Conservation (phyloP, 2,113 vertebrate genomes). For the Sus scrofa region DNA sequence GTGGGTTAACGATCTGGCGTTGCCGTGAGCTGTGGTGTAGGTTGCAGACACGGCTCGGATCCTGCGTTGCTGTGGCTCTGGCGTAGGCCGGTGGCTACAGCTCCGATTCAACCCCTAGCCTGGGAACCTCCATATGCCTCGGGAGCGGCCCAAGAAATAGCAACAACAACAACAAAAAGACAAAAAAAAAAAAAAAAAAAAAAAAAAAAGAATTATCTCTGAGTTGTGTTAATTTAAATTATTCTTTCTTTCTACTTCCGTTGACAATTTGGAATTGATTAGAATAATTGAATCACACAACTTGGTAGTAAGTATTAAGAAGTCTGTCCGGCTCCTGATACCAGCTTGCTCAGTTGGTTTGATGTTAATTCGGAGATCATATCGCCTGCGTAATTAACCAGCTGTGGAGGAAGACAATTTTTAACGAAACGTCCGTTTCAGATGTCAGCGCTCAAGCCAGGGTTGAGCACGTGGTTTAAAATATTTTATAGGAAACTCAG, state of each 20-base stretch:
- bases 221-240: slow-evolving; percentile 66
- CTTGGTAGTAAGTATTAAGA: slow-evolving; percentile 78
- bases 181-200: too few relatives aligned
- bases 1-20: too few relatives aligned
- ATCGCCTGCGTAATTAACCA: slow-evolving; percentile 73
- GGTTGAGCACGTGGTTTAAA: slow-evolving; percentile 73
- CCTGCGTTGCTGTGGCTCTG: too few relatives aligned
- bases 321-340: slow-evolving; percentile 66
- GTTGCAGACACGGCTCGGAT: too few relatives aligned
- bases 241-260: slow-evolving; percentile 46
- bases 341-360: slow-evolving; percentile 65
- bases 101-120: too few relatives aligned
- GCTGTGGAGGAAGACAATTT: slow-evolving; percentile 69
- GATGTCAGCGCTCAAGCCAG: slow-evolving; percentile 76
- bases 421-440: slow-evolving; percentile 76
- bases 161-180: too few relatives aligned
- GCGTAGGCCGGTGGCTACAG: too few relatives aligned
- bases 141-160: too few relatives aligned
- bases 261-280: slow-evolving; percentile 71
- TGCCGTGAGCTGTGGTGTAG: too few relatives aligned
- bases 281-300: slow-evolving; percentile 71
- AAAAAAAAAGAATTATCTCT: slow-evolving; percentile 30
- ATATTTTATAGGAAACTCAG: slow-evolving; percentile 53
- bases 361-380: slow-evolving; percentile 78
- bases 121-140: too few relatives aligned